Evolutionary conservation across 2,113 vertebrate genomes (phyloP), one percentile per base, ranked within the genome.

Genomic region (Notarius lentiginosus): DNA sequence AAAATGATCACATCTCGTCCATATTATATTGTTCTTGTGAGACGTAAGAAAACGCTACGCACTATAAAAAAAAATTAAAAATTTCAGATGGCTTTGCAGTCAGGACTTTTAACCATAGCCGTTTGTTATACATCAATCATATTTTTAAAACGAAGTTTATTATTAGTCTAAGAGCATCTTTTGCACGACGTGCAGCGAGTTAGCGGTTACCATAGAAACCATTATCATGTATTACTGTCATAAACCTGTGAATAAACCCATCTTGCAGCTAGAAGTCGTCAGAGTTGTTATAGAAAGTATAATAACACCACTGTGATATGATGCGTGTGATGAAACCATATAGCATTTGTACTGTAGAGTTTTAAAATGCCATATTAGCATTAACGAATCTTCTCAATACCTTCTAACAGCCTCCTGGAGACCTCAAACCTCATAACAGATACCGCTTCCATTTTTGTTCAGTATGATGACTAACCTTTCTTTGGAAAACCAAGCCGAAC

Each of bases 401-500:
- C 47, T 75, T 49, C 20, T 24, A 75, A 47, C 9, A 1, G 15
- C 1, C 2, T 73, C 66, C 70, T 47, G 34, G 7, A 47, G 17
- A 18, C 17, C 20, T 18, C 11, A 53, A 14, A n/a, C 10, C 5
- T 51, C 24, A 49, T 24, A 53, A 53, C 18, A 76, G n/a, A 53
- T n/a, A 12, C 10, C 24, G 24, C n/a, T 22, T 53, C 12, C 0
- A 15, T 61, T 56, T 41, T 7, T 9, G 41, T 11, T 51, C 20
- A 5, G 4, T 11, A 27, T 70, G 24, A 68, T 6, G n/a, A 12
- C 15, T 4, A 27, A 97, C 97, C 97, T 98, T 98, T 81, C 97
- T 97, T 93, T 98, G 97, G 91, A 98, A 98, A 76, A 98, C 97
- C 11, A 99, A 95, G 3, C 97, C 97, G 75, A 99, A 97, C 91